Base-by-base conservation (phyloP, 2,113 vertebrate species). In the Ailurus styani region DNA sequence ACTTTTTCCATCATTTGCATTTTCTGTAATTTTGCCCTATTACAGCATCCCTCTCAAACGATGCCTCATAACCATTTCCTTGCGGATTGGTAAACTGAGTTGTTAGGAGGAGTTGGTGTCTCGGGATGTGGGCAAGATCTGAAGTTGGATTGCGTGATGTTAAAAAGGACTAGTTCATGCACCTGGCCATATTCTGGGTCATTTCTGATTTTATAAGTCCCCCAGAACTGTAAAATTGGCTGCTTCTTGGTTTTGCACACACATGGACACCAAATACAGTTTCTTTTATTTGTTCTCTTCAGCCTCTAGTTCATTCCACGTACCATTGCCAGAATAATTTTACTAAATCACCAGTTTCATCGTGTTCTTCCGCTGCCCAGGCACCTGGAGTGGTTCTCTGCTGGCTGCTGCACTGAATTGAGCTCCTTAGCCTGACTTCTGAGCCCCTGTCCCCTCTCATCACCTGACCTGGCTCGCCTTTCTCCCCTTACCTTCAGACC, bases 1-100 rank as follows among this genome's bases (percentile, higher is more conserved):
- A 98, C 95, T 97, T 98, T 98, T 97, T 92, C 90, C 88, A 95
- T 72, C 97, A 96, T 99, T 99, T 98, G 98, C 98, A 98, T 99
- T 98, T 98, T 98, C 92, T 93, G 77, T 98, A 83, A 97, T 98
- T 98, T 98, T 97, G 87, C 95, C 98, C 98, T 97, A 60, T 98
- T 96, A 94, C 92, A 87, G 78, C 60, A 93, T 98, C 96, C 97
- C 94, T 96, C 72, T 96, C 97, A 97, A 97, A 97, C 77, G 89
- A 84, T 85, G 96, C 87, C 81, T 98, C 92, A 31, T 87, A 98
- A 95, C 89, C 40, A 13, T 96, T 97, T 87, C 68, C 94, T 72
- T 1, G 0, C 94, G 85, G 84, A 40, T 96, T 45, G 86, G 93
- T 90, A 15, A 83, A 37, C 42, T 0, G 3, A 95, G 60, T 37